Base-by-base conservation (phyloP, 1,140 invertebrate species). In the Heliconius eleuchia region DNA sequence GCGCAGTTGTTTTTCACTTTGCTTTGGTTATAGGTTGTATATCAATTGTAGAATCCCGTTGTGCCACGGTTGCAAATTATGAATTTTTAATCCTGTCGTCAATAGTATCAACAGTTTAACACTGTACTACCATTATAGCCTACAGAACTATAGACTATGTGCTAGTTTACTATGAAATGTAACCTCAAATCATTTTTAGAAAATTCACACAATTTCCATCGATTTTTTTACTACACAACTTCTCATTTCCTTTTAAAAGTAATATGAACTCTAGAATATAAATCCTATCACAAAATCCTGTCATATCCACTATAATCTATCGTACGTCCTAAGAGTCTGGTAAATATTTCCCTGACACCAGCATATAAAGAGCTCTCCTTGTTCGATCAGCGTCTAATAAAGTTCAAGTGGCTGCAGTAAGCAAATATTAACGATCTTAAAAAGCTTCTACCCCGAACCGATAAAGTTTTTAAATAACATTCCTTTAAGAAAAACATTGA, bases 301-400 rank as follows among this genome's bases (percentile, higher is more conserved):
- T 75, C 82, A n/a, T 77, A 82, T 81, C 83, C 82, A 85, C 73
- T 46, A 71, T 77, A 78, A 81, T 70, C 52, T 73, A 78, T 73
- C 81, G 60, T 27, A n/a, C 46, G n/a, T 18, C 77, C 78, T 46
- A 66, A 80, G 71, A 80, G 78, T 66, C 73, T 81, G 76, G 80
- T 74, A 85, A 84, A 85, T 81, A 78, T 82, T 82, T 82, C 74
- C 80, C 39, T 9, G 77, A 66, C 34, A 52, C 80, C 78, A 81
- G 73, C 73, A 55, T 82, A 84, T 60, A 79, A 82, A 79, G 84
- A 83, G 72, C 80, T 74, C 80, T 79, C 50, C 55, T 75, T 82
- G 81, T 79, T 79, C 80, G 70, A 57, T 18, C 71, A 75, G 6
- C 77, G 55, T 50, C 42, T 70, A 71, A 77, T 71, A 79, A 79